Conservation (phyloP, 2,888 invertebrate species). For the Cryptus viduatorius region DNA sequence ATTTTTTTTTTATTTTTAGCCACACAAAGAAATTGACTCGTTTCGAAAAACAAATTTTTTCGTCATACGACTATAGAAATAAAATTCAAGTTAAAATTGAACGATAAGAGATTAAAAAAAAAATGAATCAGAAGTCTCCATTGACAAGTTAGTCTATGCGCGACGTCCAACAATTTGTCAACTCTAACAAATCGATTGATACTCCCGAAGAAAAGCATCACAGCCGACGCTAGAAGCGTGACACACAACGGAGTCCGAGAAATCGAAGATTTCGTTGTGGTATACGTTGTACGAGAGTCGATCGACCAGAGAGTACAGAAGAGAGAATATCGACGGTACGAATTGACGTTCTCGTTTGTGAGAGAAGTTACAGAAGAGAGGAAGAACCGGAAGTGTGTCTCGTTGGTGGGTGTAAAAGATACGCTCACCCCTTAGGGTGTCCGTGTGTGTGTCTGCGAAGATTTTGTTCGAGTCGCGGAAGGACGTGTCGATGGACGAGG, state of each 20-base stretch:
- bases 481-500: slow-evolving; percentile 78
- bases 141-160: slow-evolving; percentile 11
- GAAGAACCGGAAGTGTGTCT: slow-evolving; percentile 75
- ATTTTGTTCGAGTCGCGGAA: slow-evolving; percentile 70
- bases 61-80: no score
- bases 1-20: no score
- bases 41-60: no score
- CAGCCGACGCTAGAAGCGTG: slow-evolving; percentile 75
- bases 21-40: no score
- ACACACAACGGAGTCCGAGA: background rate
- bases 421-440: background rate
- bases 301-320: slow-evolving; percentile 72
- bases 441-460: slow-evolving; percentile 71
- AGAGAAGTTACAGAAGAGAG: slow-evolving; percentile 83
- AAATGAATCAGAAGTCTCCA: no score
- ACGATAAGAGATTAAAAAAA: no score
- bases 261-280: background rate
- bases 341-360: slow-evolving; percentile 83
- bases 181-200: no score
- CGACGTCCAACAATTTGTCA: no score
- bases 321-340: slow-evolving; percentile 81
- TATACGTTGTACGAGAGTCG: background rate
- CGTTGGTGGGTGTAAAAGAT: slow-evolving; percentile 79
- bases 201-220: slow-evolving; percentile 49
- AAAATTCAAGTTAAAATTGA: no score